Evolutionary conservation across 2,888 invertebrate species (phyloP).

Genomic region (Gymnoscelis rufifasciata): DNA sequence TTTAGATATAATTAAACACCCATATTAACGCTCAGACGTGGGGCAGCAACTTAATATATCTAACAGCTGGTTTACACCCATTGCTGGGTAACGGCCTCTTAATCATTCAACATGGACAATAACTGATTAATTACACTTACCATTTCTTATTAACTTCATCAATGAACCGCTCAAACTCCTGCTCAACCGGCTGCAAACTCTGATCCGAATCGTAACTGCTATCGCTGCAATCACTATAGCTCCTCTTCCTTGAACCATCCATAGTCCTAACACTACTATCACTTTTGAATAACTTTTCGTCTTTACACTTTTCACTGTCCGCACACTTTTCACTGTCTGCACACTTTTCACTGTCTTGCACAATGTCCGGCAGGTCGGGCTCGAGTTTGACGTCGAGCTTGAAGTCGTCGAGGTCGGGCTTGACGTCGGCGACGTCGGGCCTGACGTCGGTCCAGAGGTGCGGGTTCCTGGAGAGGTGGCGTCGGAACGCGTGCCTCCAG

Average conservation of each 20-base stretch:
- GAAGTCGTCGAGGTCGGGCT: too few species aligned
- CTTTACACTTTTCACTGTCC: slow-evolving; percentile 1
- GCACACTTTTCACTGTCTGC: slow-evolving; percentile 5
- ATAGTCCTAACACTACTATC: slow-evolving; percentile 30
- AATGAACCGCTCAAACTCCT: slow-evolving; percentile 65
- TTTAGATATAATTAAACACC: too few species aligned
- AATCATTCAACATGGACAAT: too few species aligned
- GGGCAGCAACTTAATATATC: too few species aligned
- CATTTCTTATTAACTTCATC: slow-evolving; percentile 70
- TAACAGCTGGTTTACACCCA: too few species aligned
- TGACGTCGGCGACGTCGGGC: slow-evolving; percentile 21
- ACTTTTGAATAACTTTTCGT: slow-evolving; percentile 25
- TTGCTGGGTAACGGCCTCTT: too few species aligned
- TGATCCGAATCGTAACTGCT: slow-evolving; percentile 65
- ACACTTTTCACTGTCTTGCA: slow-evolving; percentile 35
- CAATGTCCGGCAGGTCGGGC: slow-evolving; percentile 27
- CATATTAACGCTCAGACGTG: too few species aligned
- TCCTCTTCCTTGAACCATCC: slow-evolving; percentile 51
- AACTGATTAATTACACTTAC: slow-evolving; percentile 41
- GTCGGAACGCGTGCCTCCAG: slow-evolving; percentile 64
- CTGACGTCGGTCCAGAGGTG: slow-evolving; percentile 46
- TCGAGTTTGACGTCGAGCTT: slow-evolving; percentile 17
- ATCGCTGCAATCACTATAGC: slow-evolving; percentile 59
- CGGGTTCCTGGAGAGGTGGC: slow-evolving; percentile 52
- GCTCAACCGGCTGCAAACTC: slow-evolving; percentile 63